Conservation (phyloP, 1,140 invertebrate genomes). For the Drosophila subobscura region DNA sequence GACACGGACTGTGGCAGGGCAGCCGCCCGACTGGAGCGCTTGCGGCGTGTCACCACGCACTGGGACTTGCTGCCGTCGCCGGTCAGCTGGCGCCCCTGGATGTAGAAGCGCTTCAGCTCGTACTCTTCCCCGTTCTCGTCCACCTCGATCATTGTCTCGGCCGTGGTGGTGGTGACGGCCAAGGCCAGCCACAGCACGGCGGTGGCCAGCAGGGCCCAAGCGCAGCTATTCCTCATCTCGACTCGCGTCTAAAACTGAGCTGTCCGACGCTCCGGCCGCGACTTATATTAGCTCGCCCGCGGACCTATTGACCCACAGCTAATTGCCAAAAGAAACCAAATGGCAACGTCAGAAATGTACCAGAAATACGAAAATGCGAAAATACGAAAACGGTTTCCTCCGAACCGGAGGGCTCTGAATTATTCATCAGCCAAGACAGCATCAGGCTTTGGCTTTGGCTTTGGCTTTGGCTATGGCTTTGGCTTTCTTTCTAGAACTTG, state of each 20-base stretch:
- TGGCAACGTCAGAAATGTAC: neutral
- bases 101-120: slow-evolving; percentile 73
- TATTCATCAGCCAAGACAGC: slow-evolving; percentile 59
- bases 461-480: slow-evolving; percentile 19
- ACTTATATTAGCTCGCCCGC: slow-evolving; percentile 69
- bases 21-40: slow-evolving; percentile 44
- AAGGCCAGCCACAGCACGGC: slow-evolving; percentile 31
- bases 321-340: slow-evolving; percentile 60
- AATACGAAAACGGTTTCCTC: slow-evolving; percentile 41
- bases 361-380: neutral
- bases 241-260: slow-evolving; percentile 49
- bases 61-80: slow-evolving; percentile 73
- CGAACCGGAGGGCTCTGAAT: slow-evolving; percentile 50
- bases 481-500: slow-evolving; percentile 29
- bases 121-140: slow-evolving; percentile 78
- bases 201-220: slow-evolving; percentile 26
- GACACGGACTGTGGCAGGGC: slow-evolving; percentile 2
- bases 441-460: slow-evolving; percentile 8
- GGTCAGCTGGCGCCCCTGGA: slow-evolving; percentile 68
- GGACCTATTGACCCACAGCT: slow-evolving; percentile 70
- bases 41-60: slow-evolving; percentile 71
- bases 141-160: slow-evolving; percentile 72
- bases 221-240: slow-evolving; percentile 60
- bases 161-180: slow-evolving; percentile 26
- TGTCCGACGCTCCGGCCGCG: slow-evolving; percentile 22